Evolutionary conservation across 2,888 invertebrate species (phyloP), one percentile per base, ranked within the genome.

Genomic region (Synanthedon andrenaeformis): DNA sequence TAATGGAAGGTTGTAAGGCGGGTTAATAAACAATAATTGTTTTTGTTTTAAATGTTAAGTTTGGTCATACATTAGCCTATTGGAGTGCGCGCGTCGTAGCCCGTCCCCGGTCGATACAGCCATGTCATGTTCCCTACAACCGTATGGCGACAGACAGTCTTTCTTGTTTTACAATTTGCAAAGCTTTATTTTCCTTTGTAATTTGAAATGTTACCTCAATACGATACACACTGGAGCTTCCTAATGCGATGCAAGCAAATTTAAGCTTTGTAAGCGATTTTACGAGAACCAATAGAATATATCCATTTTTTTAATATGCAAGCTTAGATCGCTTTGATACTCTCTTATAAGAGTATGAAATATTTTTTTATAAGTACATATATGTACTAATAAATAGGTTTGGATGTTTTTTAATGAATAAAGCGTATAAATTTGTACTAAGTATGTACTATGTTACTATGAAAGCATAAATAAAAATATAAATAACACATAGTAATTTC

Each of bases 11-110:
- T 2, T 13, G 11, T 45, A 13, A 35, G 35, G 35, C 10, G 35
- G 35, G 6, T 10, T 35, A 35, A 45, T 12, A 13, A 45, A 45
- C 14, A 45, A 51, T 51, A 14, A 14, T 8, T 12, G 28, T 51
- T 13, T 51, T 51, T 51, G 12, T 49, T 51, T 57, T 54, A 56
- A 57, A 55, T 53, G 53, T 53, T 54, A n/a, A 58, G 69, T 70
- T 70, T 68, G 59, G 63, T 59, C 12, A 4, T 62, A 68, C 63
- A 70, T 73, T 64, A 68, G 67, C 66, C 64, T 63, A 65, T 71
- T 74, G 58, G 70, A 68, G 66, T 84, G 85, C 85, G 86, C 86
- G 85, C 85, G 85, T 83, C 85, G 85, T 83, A 84, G 82, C 61
- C 58, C 57, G 56, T 57, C 60, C 35, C 66, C 69, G 83, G 84